These are phyloP conservation scores for Euleptes europaea DNA, from an alignment of 2,113 vertebrate genomes.

Conservation along the genomic window DNA sequence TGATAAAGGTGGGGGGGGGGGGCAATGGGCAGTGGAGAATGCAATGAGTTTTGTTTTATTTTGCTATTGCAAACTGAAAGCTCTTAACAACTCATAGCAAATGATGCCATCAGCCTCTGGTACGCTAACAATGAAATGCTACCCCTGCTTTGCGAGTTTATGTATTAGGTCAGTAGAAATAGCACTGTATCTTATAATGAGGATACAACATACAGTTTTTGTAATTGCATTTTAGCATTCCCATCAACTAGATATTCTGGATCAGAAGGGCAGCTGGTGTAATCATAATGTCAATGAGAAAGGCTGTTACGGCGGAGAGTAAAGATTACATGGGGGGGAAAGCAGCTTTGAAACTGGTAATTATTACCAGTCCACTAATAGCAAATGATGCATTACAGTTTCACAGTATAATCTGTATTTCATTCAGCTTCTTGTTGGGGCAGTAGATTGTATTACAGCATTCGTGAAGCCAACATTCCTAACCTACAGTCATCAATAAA, in stretches of 20 bases:
- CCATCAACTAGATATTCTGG: conserved; percentile 80
- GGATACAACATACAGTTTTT: conserved; percentile 70
- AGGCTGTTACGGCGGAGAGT: conserved; percentile 81
- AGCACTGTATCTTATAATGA: conserved; percentile 78
- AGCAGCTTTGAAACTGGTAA: conserved; percentile 83
- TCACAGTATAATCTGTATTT: conserved; percentile 78
- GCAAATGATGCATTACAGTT: conserved; percentile 83
- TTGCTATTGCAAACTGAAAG: conserved; percentile 48
- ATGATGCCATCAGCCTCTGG: conserved; percentile 14
- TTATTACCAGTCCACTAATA: conserved; percentile 86
- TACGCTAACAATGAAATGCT: conserved; percentile 56
- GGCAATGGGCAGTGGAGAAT: conserved; percentile 7
- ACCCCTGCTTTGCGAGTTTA: conserved; percentile 59
- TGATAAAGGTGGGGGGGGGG: neutral
- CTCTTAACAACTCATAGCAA: conserved; percentile 47
- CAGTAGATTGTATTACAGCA: conserved; percentile 70
- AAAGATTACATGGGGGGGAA: conserved; percentile 76
- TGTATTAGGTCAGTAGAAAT: conserved; percentile 76
- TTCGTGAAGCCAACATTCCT: conserved; percentile 77
- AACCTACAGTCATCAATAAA: conserved; percentile 83
- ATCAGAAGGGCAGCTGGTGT: conserved; percentile 78
- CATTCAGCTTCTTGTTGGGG: conserved; percentile 67
- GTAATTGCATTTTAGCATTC: conserved; percentile 73
- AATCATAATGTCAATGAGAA: conserved; percentile 85
- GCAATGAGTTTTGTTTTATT: conserved; percentile 34